These are phyloP conservation scores for Falco berigora DNA, from an alignment of 2,797 vertebrate species.

Conservation along the genomic window DNA sequence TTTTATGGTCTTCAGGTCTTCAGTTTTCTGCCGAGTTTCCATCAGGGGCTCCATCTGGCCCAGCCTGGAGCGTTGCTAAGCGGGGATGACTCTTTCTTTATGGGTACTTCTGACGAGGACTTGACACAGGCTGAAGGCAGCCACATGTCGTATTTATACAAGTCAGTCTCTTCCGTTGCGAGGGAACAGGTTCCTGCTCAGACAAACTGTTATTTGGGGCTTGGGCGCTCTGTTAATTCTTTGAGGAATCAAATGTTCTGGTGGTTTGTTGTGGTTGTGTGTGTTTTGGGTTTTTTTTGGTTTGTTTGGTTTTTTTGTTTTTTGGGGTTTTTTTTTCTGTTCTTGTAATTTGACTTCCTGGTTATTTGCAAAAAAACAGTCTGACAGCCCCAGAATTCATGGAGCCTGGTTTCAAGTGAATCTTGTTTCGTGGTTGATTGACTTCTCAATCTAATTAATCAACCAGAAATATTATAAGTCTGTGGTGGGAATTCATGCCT, in stretches of 20 bases:
- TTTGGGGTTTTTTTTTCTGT: neutral
- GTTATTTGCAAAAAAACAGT: constrained; percentile 7
- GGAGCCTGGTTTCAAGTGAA: constrained; percentile 1
- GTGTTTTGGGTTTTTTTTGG: no score
- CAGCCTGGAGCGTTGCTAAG: neutral
- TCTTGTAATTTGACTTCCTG: constrained; percentile 8
- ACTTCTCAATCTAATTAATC: constrained; percentile 34
- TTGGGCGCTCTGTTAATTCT: neutral
- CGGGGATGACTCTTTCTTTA: neutral
- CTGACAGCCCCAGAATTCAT: neutral
- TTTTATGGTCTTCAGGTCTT: neutral
- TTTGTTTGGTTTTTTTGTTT: no score
- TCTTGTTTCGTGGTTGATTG: constrained; percentile 35
- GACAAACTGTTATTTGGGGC: neutral
- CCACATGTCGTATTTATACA: neutral
- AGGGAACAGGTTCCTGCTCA: neutral
- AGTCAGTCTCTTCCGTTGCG: neutral
- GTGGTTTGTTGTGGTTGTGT: no score
- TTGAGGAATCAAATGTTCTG: neutral
- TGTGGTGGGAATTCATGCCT: neutral
- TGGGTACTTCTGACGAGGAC: neutral
- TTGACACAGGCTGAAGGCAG: neutral
- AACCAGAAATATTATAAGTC: neutral
- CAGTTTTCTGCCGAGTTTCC: neutral
- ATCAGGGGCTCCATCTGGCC: neutral